Conservation (phyloP, 2,888 invertebrate species). For the Pammene aurita region DNA sequence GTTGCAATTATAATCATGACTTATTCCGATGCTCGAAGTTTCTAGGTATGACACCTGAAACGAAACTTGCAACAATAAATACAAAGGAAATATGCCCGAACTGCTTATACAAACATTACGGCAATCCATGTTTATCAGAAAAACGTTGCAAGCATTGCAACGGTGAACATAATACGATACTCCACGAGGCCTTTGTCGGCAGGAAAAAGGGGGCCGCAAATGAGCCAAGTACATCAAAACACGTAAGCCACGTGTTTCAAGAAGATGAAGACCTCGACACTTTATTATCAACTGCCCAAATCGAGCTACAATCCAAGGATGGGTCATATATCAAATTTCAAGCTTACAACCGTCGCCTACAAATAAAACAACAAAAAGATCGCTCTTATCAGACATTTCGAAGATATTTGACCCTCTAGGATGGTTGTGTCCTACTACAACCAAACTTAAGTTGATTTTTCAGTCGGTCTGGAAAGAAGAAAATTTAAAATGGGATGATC, state of each 20-base stretch:
- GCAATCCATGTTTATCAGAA: too few species aligned
- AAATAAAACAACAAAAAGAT: neutral
- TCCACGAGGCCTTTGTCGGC: too few species aligned
- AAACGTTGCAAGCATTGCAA: too few species aligned
- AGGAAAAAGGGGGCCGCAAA: neutral
- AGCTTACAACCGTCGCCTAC: neutral
- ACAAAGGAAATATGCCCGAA: too few species aligned
- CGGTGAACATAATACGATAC: too few species aligned
- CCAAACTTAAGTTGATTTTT: neutral
- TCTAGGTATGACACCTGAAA: too few species aligned
- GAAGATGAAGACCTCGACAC: neutral
- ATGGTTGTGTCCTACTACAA: neutral
- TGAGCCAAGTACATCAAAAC: neutral
- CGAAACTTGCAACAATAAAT: too few species aligned
- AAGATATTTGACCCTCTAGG: neutral
- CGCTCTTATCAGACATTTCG: neutral
- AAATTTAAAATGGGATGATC: neutral
- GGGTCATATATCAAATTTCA: neutral
- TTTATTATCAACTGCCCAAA: conserved; percentile 2
- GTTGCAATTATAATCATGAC: too few species aligned
- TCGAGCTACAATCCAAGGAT: neutral
- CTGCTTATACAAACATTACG: too few species aligned
- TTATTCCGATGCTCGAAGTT: too few species aligned
- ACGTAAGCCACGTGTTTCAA: too few species aligned
- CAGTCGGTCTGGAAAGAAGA: neutral